Evolutionary conservation across 2,113 vertebrate genomes (phyloP), one percentile per base, ranked within the genome.

Genomic region (Nipponia nippon): DNA sequence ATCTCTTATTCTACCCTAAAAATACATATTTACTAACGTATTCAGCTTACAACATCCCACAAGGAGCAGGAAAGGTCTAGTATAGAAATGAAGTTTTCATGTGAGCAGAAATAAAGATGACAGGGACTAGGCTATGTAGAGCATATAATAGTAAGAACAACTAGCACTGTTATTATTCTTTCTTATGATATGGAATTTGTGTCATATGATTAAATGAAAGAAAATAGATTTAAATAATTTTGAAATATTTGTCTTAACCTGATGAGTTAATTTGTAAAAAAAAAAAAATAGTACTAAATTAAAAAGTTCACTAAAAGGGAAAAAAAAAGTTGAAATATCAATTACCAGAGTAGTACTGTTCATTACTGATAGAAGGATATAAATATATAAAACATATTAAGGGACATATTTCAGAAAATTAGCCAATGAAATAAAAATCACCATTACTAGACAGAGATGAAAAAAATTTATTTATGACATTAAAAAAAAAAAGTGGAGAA

Each of bases 1-100:
- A 49, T 23, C 18, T n/a, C 0, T 29, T 62, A 40, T 81, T 76
- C 25, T 90, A 13, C 16, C 7, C 13, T 30, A 38, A 81, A 66
- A 53, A 66, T 56, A 20, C 0, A 0, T 13, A 25, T 58, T 62
- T 76, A 13, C 2, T 50, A 49, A 61, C 18, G 18, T 36, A 26
- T 46, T 87, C 12, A n/a, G 6, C 15, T 73, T 86, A 83, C 11
- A 83, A n/a, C 7, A 61, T 38, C 9, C 17, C 23, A 42, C 9
- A 59, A 20, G 7, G 36, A 62, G 14, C 11, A 20, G 29, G 6
- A 83, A 87, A 61, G 4, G 2, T 58, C 16, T 71, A 40, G 9
- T 14, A n/a, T 6, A 59, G 13, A 22, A 70, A 55, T 4, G 8
- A 50, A 36, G 1, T 21, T 77, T 86, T 32, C 13, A 46, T 17